Conservation (phyloP, 2,888 invertebrate genomes). For the Drosophila paucipuncta region DNA sequence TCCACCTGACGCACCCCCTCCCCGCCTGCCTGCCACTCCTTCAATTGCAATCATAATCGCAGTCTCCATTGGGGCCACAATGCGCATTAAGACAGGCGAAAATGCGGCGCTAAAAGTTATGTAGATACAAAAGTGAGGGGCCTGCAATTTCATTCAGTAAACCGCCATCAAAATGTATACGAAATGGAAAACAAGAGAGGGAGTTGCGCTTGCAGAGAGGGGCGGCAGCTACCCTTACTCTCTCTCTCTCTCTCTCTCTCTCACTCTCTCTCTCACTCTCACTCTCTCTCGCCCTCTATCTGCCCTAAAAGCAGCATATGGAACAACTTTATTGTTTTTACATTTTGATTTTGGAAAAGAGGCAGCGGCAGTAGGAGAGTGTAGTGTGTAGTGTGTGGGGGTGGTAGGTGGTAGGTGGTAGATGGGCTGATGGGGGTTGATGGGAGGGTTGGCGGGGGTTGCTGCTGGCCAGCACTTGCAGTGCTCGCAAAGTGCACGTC, state of each 20-base stretch:
- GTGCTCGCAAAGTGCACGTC: conserved; percentile 62
- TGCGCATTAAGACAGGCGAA: conserved; percentile 48
- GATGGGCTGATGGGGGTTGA: neutral
- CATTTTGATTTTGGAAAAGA: conserved; percentile 64
- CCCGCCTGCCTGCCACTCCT: neutral
- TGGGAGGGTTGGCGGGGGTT: neutral
- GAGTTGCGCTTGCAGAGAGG: neutral
- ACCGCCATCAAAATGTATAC: conserved; percentile 54
- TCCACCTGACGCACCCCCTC: neutral
- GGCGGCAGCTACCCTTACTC: conserved; percentile 35
- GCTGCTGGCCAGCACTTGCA: conserved; percentile 60
- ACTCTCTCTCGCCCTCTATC: neutral
- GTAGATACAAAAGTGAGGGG: conserved; percentile 52
- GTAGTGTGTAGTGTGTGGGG: neutral
- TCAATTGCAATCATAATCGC: conserved; percentile 40
- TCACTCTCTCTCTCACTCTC: neutral
- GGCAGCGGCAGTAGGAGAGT: neutral
- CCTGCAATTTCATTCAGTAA: conserved; percentile 76
- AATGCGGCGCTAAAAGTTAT: conserved; percentile 62
- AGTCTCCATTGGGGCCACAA: conserved; percentile 40
- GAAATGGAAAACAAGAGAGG: conserved; percentile 1
- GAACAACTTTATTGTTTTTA: conserved; percentile 76
- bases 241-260: neutral
- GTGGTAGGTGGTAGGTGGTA: conserved; percentile 1
- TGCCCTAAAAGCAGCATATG: conserved; percentile 59